Evolutionary conservation across 2,797 vertebrate species (phyloP).

Genomic region (Psittacula derbiana): DNA sequence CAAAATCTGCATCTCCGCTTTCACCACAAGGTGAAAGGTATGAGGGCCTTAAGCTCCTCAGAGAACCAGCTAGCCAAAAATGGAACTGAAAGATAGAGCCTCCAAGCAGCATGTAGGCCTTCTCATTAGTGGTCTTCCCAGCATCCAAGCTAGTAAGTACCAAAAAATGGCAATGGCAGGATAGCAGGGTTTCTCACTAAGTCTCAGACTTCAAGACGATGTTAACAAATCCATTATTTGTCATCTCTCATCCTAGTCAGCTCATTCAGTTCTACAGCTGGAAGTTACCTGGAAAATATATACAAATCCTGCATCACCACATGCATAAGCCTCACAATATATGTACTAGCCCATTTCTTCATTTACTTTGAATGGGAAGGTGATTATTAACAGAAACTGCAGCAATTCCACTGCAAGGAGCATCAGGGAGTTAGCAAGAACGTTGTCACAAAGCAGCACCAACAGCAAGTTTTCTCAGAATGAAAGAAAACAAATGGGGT

Average conservation of each 20-base stretch:
- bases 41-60: neutral
- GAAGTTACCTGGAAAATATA: neutral
- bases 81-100: neutral
- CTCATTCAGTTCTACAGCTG: neutral
- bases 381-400: neutral
- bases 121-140: neutral
- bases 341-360: neutral
- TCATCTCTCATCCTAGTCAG: neutral
- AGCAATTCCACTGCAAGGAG: neutral
- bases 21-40: neutral
- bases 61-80: neutral
- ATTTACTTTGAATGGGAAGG: neutral
- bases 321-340: neutral
- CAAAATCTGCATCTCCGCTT: neutral
- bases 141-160: neutral
- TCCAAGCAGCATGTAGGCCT: neutral
- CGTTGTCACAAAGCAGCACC: neutral
- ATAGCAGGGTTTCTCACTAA: neutral
- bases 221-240: neutral
- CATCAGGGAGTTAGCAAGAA: accelerated
- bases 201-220: neutral
- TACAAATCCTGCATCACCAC: neutral
- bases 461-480: neutral
- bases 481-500: neutral
- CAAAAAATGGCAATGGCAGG: neutral